Evolutionary conservation across 2,113 vertebrate genomes (phyloP).

Genomic region (Bubo bubo): DNA sequence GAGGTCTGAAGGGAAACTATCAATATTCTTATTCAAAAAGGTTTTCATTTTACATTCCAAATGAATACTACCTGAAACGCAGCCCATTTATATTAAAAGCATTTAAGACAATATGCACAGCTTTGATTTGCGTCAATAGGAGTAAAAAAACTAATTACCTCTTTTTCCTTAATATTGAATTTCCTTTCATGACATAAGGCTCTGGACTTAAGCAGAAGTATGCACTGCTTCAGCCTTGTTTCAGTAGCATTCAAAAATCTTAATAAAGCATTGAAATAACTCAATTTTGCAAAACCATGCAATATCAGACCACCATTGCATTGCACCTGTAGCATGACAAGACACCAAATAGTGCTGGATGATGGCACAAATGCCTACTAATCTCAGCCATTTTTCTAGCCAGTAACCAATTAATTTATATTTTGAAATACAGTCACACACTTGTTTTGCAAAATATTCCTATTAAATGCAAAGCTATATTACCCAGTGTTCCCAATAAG

Average conservation of each 20-base stretch:
- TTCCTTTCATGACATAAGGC: not conserved
- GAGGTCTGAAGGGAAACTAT: not conserved
- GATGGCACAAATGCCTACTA: not conserved
- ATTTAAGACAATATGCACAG: not conserved
- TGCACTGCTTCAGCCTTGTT: not conserved
- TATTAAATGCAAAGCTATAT: conserved; percentile 40
- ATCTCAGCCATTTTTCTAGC: not conserved
- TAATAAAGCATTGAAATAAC: not conserved
- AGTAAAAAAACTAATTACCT: not conserved
- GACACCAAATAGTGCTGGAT: not conserved
- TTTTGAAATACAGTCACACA: not conserved
- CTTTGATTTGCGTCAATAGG: not conserved
- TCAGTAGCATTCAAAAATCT: not conserved
- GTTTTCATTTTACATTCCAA: not conserved
- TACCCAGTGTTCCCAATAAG: conserved; percentile 27
- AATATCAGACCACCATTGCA: not conserved
- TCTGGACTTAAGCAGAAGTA: not conserved
- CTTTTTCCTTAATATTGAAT: not conserved
- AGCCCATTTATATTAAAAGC: not conserved
- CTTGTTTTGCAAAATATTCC: conserved; percentile 48
- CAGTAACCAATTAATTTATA: conserved; percentile 14
- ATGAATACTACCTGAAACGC: not conserved
- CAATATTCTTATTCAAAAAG: not conserved
- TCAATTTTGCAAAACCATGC: not conserved
- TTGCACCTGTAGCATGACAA: not conserved